Evolutionary conservation across 2,113 vertebrate genomes (phyloP), one percentile per base, ranked within the genome.

Genomic region (Ranitomeya variabilis): DNA sequence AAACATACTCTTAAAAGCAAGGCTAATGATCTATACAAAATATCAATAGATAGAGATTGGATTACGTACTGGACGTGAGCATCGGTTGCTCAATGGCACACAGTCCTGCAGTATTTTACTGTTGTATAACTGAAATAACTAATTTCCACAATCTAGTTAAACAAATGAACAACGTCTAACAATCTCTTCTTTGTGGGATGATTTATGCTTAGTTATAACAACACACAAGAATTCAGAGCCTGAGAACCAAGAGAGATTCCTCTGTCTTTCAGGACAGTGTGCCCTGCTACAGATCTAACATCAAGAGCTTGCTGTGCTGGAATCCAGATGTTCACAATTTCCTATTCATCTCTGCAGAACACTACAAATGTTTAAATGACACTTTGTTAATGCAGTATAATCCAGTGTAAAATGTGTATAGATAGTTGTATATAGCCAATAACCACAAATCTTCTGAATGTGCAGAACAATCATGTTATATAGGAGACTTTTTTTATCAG

Each of bases 291-390:
- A 82, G 45, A 57, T 73, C 23, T 45, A 51, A 83, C 73, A 62
- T 71, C 60, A 26, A 59, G 66, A 57, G 82, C 87, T 45, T 64
- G 80, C 87, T 88, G 87, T 83, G 79, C 80, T 54, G 37, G 80
- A 88, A 26, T 83, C 55, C 87, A 88, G 80, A 88, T 88, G 87
- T 88, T 74, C 66, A 76, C 69, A 76, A 62, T 88, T 76, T 82
- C 79, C 86, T 77, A 66, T 64, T 45, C 69, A 76, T 45, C 59
- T 52, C 23, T 59, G 6, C 54, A 71, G 19, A 87, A 80, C 37
- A 60, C 55, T 57, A 57, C 86, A 69, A 64, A 80, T 87, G 60
- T 69, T 80, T 80, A 66, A 66, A 31, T 67, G 64, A 19, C 54
- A 59, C 67, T 54, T 26, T 73, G 52, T 18, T 74, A 71, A 59